These are phyloP conservation scores for Netelia inedita DNA, from an alignment of 2,888 invertebrate species.

Conservation along the genomic window DNA sequence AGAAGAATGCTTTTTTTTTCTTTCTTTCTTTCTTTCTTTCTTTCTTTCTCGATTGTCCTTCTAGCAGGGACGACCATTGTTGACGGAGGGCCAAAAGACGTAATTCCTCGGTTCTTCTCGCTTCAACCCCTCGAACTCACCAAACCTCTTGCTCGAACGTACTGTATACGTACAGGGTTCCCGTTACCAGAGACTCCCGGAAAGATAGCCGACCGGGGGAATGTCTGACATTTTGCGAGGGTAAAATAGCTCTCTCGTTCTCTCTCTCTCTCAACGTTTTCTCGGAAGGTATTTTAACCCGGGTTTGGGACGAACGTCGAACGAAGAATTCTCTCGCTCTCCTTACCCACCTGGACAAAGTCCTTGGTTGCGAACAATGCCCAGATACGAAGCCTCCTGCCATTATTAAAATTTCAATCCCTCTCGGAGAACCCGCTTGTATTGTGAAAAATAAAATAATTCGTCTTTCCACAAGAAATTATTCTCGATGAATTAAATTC, in stretches of 20 bases:
- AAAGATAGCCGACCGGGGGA: constrained; percentile 19
- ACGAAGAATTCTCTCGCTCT: background rate
- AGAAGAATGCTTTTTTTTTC: too few relatives aligned
- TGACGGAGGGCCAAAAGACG: too few relatives aligned
- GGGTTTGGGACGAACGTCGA: background rate
- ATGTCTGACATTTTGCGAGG: background rate
- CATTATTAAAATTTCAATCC: constrained; percentile 16
- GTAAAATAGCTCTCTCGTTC: constrained; percentile 14
- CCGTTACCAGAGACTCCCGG: background rate
- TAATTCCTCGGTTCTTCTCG: background rate
- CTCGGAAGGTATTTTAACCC: constrained; percentile 31
- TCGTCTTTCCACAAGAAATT: too few relatives aligned
- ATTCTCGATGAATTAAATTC: too few relatives aligned
- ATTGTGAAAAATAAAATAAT: too few relatives aligned
- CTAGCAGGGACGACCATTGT: too few relatives aligned
- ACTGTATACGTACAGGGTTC: too few relatives aligned
- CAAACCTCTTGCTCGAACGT: too few relatives aligned
- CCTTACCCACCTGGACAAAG: constrained; percentile 31
- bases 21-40: too few relatives aligned
- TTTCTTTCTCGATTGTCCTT: too few relatives aligned
- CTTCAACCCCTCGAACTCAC: background rate
- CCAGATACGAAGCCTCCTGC: constrained; percentile 18
- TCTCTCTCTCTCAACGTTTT: constrained; percentile 3
- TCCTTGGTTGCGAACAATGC: constrained; percentile 30
- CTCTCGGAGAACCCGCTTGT: background rate